A percentile compares a stretch with the other conserved stretches of the same genome.
phyloP scores from a whole-genome alignment of 2,888 invertebrate genomes.

The Trisateles emortualis region DNA sequence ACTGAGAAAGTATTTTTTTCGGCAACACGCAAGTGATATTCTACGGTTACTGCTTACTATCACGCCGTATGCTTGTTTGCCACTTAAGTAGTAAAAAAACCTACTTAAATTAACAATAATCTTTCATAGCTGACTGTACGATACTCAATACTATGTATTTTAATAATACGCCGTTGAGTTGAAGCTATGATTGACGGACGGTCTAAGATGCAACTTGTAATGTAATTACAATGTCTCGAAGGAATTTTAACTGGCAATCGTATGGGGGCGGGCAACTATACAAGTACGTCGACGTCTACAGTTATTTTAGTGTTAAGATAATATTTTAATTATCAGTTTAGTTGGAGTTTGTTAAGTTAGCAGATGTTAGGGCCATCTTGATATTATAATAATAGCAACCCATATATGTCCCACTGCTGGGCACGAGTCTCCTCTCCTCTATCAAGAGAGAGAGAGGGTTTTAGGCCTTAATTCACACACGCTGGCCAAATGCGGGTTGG shows the following conservation, averaged over 20 bases:
- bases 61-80: too few relatives aligned
- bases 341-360: constrained; percentile 27
- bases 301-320: constrained; percentile 42
- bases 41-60: too few relatives aligned
- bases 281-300: constrained; percentile 19
- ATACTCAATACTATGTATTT: constrained; percentile 23
- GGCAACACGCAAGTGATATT: too few relatives aligned
- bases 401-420: too few relatives aligned
- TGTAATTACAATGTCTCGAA: constrained; percentile 68
- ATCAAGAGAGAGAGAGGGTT: too few relatives aligned
- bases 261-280: constrained; percentile 26
- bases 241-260: constrained; percentile 75
- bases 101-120: neutral
- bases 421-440: too few relatives aligned
- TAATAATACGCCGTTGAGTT: constrained; percentile 43
- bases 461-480: too few relatives aligned
- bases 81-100: neutral
- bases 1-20: too few relatives aligned
- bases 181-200: constrained; percentile 68
- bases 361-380: too few relatives aligned
- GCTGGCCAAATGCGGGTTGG: too few relatives aligned
- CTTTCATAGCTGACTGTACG: constrained; percentile 14
- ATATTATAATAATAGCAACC: too few relatives aligned
- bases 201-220: constrained; percentile 61
- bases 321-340: constrained; percentile 43